Evolutionary conservation across 2,888 invertebrate genomes (phyloP), one percentile per base, ranked within the genome.

Genomic region (Ophion ellenae): DNA sequence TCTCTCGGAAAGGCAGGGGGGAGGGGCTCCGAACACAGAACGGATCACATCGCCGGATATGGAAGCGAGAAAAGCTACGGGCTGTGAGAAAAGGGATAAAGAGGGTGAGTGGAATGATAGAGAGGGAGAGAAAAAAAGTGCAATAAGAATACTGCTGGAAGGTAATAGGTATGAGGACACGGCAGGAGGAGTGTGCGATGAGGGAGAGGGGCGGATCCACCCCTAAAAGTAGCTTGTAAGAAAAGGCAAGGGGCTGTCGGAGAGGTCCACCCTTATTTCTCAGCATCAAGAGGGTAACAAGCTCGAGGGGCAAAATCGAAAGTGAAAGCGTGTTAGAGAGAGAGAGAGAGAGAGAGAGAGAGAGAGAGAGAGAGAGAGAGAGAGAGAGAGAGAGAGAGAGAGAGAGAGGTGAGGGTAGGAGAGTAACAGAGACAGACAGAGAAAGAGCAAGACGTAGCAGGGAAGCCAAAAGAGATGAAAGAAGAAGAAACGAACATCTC

Each of bases 251-350:
- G 90, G 89, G 89, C 83, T 79, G 82, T 81, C 82, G 86, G 79
- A 70, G 81, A 79, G 89, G 87, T 87, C 89, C 88, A 88, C 89
- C 89, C 89, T 88, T 88, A 90, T 89, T 89, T 87, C 87, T 88
- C 85, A 88, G 90, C 90, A 90, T 89, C 90, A 90, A 90, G 90
- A 91, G 93, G 92, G 93, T 93, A 93, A 93, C 93, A 91, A 93
- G 93, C 90, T 91, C 88, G 90, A 90, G 81, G 92, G 93, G 93
- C 88, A 91, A 94, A 94, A 94, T 93, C 93, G 93, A 93, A 94
- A 93, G 94, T 93, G 92, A 93, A 88, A 90, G 90, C 88, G 88
- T 86, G 87, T 87, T 84, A 88, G 89, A 87, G 87, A 88, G 86
- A 90, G 89, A 87, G 64, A 74, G 71, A 69, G 83, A 75, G 80